Evolutionary conservation across 2,888 invertebrate species (phyloP).

Genomic region (Andrena marginata): DNA sequence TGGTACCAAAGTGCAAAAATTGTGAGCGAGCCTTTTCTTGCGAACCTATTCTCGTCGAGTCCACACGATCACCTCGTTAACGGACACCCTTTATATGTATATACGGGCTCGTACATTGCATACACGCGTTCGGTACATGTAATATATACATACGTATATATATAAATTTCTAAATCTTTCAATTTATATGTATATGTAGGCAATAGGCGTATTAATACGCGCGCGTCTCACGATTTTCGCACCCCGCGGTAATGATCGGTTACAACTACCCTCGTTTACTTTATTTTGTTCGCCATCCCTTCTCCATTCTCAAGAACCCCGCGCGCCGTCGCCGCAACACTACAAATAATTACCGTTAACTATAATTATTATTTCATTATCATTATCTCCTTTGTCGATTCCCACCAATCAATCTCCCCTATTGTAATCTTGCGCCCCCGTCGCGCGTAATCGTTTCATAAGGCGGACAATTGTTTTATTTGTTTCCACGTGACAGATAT

Average conservation of each 20-base stretch:
- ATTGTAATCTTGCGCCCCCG: constrained; percentile 71
- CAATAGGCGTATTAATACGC: constrained; percentile 29
- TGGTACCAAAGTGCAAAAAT: constrained; percentile 68
- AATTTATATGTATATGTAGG: constrained; percentile 5
- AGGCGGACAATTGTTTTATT: constrained; percentile 82
- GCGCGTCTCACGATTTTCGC: constrained; percentile 65
- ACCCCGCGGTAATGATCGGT: constrained; percentile 69
- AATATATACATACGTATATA: background rate
- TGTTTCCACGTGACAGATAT: constrained; percentile 79
- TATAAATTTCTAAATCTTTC: constrained; percentile 12
- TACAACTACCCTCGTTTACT: constrained; percentile 75
- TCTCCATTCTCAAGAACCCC: constrained; percentile 53
- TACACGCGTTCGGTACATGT: constrained; percentile 4
- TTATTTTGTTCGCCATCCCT: constrained; percentile 27
- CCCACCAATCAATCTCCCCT: constrained; percentile 68
- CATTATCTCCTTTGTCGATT: constrained; percentile 55
- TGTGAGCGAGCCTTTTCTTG: constrained; percentile 40
- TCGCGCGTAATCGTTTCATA: constrained; percentile 77
- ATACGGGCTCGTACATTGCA: background rate
- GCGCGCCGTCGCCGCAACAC: constrained; percentile 77
- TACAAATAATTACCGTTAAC: constrained; percentile 76
- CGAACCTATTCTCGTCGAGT: constrained; percentile 8
- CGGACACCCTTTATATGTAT: constrained; percentile 12
- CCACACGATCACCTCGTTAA: background rate
- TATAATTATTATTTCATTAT: constrained; percentile 51